phyloP scores from a whole-genome alignment of 2,888 invertebrate species.

The Nemurella pictetii region DNA sequence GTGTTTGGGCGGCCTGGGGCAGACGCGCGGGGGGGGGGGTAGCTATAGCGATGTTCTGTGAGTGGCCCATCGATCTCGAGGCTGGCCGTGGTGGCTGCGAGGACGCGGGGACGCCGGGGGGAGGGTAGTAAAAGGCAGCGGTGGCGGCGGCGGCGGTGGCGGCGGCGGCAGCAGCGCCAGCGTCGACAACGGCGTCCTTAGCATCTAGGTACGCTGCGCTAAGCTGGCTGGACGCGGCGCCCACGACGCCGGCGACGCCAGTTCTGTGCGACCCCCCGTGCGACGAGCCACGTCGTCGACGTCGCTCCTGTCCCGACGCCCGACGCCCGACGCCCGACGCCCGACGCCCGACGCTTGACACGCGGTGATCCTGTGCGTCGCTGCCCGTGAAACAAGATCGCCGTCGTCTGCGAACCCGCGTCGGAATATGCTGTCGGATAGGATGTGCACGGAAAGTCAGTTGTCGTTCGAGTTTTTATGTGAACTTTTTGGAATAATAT shows the following conservation, averaged over 20 bases:
- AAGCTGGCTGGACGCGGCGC: constrained; percentile 24
- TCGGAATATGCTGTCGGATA: background rate
- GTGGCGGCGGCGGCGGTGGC: background rate
- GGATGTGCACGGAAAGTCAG: background rate
- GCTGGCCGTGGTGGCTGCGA: background rate
- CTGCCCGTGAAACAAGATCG: no score
- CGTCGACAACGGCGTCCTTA: background rate
- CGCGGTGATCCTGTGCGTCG: background rate
- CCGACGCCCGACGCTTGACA: background rate
- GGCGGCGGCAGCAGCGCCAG: background rate
- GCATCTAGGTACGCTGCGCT: constrained; percentile 16
- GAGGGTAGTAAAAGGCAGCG: background rate
- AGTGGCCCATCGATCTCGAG: constrained; percentile 28
- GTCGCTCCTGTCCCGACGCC: background rate
- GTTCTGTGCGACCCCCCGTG: background rate
- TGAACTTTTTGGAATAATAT: background rate
- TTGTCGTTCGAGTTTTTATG: background rate
- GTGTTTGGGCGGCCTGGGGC: background rate
- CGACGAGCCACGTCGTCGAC: constrained; percentile 2
- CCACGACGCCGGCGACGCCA: constrained; percentile 13
- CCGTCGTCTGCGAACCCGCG: background rate
- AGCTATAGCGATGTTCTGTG: constrained; percentile 20
- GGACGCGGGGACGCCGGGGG: background rate
- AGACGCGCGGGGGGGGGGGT: background rate
- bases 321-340: background rate